Percentiles rank a stretch among this genome's conserved stretches.
Conservation (phyloP, 2,797 vertebrate genomes). For the Diplodus puntazzo region DNA sequence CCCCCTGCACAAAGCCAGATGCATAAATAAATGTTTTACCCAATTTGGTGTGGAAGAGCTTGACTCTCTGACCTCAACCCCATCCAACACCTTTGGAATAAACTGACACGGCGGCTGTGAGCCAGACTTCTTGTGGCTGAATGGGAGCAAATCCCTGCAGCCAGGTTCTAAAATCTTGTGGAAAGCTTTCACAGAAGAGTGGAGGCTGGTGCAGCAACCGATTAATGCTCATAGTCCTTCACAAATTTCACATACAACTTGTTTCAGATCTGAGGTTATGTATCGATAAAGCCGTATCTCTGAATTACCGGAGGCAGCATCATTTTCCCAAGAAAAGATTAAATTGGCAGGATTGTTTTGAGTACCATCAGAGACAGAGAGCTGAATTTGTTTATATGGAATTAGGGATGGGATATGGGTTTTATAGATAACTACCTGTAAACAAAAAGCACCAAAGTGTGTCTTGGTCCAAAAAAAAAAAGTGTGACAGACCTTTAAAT, state of each 20-base stretch:
- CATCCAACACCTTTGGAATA: not conserved
- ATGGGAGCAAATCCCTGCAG: not conserved
- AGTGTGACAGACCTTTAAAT: conserved; percentile 54
- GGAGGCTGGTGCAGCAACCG: not conserved
- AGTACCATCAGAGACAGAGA: no score
- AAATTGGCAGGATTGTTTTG: not conserved
- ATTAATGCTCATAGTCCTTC: not conserved
- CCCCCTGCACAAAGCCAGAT: not conserved
- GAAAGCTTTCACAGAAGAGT: not conserved
- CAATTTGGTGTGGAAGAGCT: not conserved
- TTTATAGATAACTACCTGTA: not conserved
- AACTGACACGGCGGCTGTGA: not conserved
- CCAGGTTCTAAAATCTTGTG: not conserved
- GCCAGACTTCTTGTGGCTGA: not conserved
- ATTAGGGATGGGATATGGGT: not conserved
- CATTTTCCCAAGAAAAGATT: no score
- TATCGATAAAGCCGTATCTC: not conserved
- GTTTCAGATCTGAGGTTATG: not conserved
- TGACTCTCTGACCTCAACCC: not conserved
- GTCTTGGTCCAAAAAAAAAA: conserved; percentile 11
- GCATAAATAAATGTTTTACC: not conserved
- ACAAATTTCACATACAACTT: not conserved
- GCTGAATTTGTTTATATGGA: not conserved
- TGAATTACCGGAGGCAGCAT: no score
- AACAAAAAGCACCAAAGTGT: not conserved